Evolutionary conservation across 2,888 invertebrate species (phyloP), one percentile per base, ranked within the genome.

Genomic region (Acleris literana): DNA sequence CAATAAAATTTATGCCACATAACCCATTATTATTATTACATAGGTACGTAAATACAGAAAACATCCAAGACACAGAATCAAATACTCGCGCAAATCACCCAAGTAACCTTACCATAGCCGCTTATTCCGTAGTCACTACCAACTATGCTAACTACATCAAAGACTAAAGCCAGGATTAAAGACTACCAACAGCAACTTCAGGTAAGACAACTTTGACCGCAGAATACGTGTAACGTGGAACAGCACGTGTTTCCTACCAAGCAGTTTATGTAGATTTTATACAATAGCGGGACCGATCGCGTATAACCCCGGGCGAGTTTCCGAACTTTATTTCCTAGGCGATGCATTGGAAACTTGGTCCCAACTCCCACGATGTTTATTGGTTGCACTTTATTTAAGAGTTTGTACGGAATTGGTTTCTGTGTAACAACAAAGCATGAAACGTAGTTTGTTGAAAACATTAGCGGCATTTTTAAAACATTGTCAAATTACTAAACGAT

Each of bases 191-290:
- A 33, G 33, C 33, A 33, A 22, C 52, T 52, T 5, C n/a, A 52
- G 22, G 48, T 33, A 33, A 48, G 6, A n/a, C 48, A n/a, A 48
- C 9, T 17, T 18, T 4, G 22, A 22, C 51, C 51, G 18, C 22
- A 11, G 20, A 43, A 44, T 57, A 22, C 56, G 2, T 18, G 33
- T 18, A 18, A 39, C 56, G 5, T 18, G 33, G 11, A 18, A 20
- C n/a, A 9, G 17, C 25, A 52, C 22, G 46, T 51, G 39, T 54
- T 57, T 33, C 58, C 39, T 43, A 43, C 20, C 25, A 61, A 61
- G 56, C 54, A 25, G 55, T 44, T 65, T 56, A 66, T 66, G 65
- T 52, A 62, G n/a, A 57, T 61, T 57, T 61, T 56, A 60, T 57
- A 66, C 61, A 66, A 62, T 62, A 56, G 56, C 52, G 65, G 58